A percentile compares a stretch with the other conserved stretches of the same genome.
Conservation (phyloP, 1,140 invertebrate species). For the Brachystomella parvula region DNA sequence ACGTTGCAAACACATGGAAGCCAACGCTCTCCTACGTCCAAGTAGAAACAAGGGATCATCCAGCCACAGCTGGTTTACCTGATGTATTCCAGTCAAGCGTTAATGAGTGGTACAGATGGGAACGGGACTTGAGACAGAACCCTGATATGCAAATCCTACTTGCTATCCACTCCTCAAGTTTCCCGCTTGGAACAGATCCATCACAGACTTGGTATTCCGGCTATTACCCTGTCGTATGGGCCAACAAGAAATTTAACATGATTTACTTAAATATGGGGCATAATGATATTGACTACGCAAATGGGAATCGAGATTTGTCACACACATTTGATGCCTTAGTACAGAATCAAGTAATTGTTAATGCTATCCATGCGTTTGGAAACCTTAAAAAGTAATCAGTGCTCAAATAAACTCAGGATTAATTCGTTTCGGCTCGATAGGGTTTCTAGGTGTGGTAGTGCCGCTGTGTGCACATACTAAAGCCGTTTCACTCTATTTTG, state of each 20-base stretch:
- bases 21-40: constrained; percentile 19
- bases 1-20: constrained; percentile 23
- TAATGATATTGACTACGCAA: constrained; percentile 29
- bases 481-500: too few relatives aligned
- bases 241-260: constrained; percentile 20
- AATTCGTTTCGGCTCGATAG: too few relatives aligned
- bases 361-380: constrained; percentile 14
- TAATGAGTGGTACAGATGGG: constrained; percentile 30
- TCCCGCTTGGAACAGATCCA: constrained; percentile 27
- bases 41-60: constrained; percentile 16
- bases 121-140: constrained; percentile 11
- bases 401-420: too few relatives aligned
- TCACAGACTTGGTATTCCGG: constrained; percentile 22
- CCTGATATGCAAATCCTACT: constrained; percentile 23
- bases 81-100: background rate
- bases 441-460: too few relatives aligned
- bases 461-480: too few relatives aligned
- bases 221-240: constrained; percentile 29
- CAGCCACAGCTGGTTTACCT: constrained; percentile 18
- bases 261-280: constrained; percentile 18
- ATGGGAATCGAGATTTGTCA: constrained; percentile 23
- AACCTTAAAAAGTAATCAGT: too few relatives aligned
- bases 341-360: constrained; percentile 20
- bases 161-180: constrained; percentile 18
- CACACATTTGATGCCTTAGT: constrained; percentile 15